These are phyloP conservation scores for Erynnis tages DNA, from an alignment of 2,888 invertebrate genomes.

Conservation along the genomic window DNA sequence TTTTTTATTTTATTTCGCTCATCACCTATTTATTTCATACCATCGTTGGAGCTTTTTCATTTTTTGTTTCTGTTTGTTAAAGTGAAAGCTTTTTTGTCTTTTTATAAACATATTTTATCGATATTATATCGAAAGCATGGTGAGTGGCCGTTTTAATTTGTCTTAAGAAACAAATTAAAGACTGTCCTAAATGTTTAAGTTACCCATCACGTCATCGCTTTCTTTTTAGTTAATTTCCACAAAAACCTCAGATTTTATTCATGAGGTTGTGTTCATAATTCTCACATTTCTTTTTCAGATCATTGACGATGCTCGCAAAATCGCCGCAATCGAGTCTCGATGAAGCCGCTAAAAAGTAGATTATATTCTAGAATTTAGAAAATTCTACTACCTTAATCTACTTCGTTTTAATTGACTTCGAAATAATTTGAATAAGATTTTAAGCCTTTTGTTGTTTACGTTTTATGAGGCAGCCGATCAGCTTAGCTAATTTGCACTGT, in stretches of 20 bases:
- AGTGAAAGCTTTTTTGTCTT: too few species aligned
- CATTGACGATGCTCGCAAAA: slow-evolving; percentile 69
- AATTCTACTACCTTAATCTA: slow-evolving; percentile 18
- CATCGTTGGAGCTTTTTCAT: slow-evolving; percentile 8
- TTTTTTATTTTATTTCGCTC: slow-evolving; percentile 57
- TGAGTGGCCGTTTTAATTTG: too few species aligned
- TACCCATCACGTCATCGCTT: slow-evolving; percentile 16
- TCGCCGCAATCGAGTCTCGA: slow-evolving; percentile 68
- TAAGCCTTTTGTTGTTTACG: slow-evolving; percentile 12
- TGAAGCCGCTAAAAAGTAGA: slow-evolving; percentile 60
- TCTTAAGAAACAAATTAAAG: too few species aligned
- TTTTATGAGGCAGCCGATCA: slow-evolving; percentile 24
- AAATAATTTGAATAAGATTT: not conserved
- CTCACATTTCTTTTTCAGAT: slow-evolving; percentile 56
- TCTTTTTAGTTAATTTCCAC: slow-evolving; percentile 20
- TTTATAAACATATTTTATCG: too few species aligned
- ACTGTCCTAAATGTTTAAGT: not conserved
- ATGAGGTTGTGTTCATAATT: not conserved
- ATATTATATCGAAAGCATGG: slow-evolving; percentile 27
- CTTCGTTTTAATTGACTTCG: slow-evolving; percentile 4
- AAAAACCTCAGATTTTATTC: not conserved
- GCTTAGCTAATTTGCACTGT: slow-evolving; percentile 27
- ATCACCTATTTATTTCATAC: slow-evolving; percentile 31
- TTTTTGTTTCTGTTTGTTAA: slow-evolving; percentile 25
- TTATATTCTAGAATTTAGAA: slow-evolving; percentile 25